Evolutionary conservation across 2,888 invertebrate genomes (phyloP), one percentile per base, ranked within the genome.

Genomic region (Drosophila gaucha): DNA sequence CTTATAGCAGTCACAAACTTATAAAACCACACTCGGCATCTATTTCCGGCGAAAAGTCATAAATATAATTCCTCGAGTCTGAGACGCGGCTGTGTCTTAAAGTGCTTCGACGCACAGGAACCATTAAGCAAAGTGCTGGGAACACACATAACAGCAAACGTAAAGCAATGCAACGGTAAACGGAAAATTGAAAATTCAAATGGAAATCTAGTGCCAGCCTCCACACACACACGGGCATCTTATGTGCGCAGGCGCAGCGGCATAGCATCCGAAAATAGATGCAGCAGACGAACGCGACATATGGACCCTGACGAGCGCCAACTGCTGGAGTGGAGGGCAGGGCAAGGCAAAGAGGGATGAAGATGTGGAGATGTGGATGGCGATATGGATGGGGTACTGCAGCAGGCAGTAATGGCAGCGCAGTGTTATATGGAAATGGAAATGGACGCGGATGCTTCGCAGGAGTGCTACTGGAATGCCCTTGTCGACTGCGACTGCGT

Each of bases 401-500:
- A 18, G n/a, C 18, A 20, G 18, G 44, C 51, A 43, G 39, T 8
- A 36, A 41, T 43, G 47, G 49, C 36, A 38, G 30, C 24, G 49
- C 35, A 36, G 18, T 54, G 55, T 66, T 62, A 62, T 66, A 38
- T 58, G 63, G 64, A 69, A 64, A 38, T 62, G 67, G 58, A 72
- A 66, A 74, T 66, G 73, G 66, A 76, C 57, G 60, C 51, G 46
- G 38, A 38, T 59, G 72, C 89, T 87, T 88, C 88, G 89, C 89
- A 89, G 88, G 88, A 89, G 89, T 79, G 83, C 88, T 71, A 72
- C 38, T 77, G 88, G 89, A 88, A 88, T 89, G 87, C 59, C 47
- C 57, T 46, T 60, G 57, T 63, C 58, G 31, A n/a, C n/a, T n/a
- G n/a, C n/a, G n/a, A n/a, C 26, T 31, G 18, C 35, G 49, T 38